These are phyloP conservation scores for Falco concolor DNA, from an alignment of 2,797 vertebrate genomes.

Conservation along the genomic window DNA sequence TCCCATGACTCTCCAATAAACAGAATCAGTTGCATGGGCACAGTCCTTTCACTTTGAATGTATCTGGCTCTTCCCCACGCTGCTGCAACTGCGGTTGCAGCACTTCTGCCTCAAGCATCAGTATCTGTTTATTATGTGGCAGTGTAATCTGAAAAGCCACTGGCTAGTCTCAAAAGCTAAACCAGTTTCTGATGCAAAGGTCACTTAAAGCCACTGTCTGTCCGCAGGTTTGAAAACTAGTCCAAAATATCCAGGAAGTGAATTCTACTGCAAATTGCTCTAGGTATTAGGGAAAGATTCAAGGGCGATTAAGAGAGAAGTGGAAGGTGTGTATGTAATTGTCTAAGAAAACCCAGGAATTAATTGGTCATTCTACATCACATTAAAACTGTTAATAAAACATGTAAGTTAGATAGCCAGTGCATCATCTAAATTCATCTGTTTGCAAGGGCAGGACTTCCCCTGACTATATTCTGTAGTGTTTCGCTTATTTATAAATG, in stretches of 20 bases:
- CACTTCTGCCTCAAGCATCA: background rate
- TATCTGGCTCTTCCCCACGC: background rate
- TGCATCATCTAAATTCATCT: background rate
- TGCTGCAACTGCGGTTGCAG: background rate
- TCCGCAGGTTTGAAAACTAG: background rate
- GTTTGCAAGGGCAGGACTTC: background rate
- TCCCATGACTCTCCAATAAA: background rate
- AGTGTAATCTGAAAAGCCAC: background rate
- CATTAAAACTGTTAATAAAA: background rate
- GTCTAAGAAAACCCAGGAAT: background rate
- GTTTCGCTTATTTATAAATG: constrained; percentile 13
- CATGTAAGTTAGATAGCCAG: background rate
- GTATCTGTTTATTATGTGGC: background rate
- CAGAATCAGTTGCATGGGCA: background rate
- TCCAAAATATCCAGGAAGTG: background rate
- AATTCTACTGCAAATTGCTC: background rate
- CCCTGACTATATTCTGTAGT: background rate
- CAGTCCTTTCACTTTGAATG: rapidly evolving
- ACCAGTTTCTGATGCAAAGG: background rate
- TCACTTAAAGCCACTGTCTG: constrained; percentile 19
- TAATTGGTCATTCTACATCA: background rate
- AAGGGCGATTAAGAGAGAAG: background rate
- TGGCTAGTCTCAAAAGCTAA: background rate
- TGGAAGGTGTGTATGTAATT: background rate
- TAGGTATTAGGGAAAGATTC: background rate